Evolutionary conservation across 2,113 vertebrate species (phyloP).

Genomic region (Dicentrarchus labrax): DNA sequence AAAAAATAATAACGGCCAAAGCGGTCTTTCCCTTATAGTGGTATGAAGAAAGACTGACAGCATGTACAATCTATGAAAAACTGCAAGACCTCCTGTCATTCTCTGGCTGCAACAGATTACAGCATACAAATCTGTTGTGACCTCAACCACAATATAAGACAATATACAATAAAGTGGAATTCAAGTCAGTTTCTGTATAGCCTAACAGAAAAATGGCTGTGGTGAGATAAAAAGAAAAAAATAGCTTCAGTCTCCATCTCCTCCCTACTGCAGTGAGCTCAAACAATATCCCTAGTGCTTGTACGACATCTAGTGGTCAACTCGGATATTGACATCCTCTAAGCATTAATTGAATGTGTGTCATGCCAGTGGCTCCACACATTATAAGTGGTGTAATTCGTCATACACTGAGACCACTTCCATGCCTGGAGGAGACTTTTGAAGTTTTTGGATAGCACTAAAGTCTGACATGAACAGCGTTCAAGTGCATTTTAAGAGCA

Average conservation of each 20-base stretch:
- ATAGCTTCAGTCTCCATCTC: background rate
- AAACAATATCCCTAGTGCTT: slow-evolving; percentile 23
- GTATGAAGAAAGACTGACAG: background rate
- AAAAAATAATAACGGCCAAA: background rate
- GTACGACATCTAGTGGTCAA: slow-evolving; percentile 72
- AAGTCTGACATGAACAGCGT: slow-evolving; percentile 21
- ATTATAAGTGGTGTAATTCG: slow-evolving; percentile 24
- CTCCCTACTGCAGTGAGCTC: background rate
- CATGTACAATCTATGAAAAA: background rate
- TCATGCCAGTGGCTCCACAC: slow-evolving; percentile 20
- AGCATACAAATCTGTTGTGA: background rate
- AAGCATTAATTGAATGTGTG: slow-evolving; percentile 13
- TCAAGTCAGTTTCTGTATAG: background rate
- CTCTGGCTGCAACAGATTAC: background rate
- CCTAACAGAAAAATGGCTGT: background rate
- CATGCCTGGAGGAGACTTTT: slow-evolving; percentile 21
- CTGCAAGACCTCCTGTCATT: background rate
- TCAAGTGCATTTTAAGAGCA: slow-evolving; percentile 18
- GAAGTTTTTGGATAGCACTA: slow-evolving; percentile 41
- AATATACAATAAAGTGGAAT: background rate
- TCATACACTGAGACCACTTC: slow-evolving; percentile 22
- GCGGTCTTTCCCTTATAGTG: background rate
- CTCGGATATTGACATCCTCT: background rate
- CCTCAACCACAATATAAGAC: background rate
- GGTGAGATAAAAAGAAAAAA: background rate